A percentile compares a stretch with the other conserved stretches of the same genome.
Evolutionary conservation across 2,113 vertebrate genomes (phyloP).

Genomic region (Meleagris gallopavo): DNA sequence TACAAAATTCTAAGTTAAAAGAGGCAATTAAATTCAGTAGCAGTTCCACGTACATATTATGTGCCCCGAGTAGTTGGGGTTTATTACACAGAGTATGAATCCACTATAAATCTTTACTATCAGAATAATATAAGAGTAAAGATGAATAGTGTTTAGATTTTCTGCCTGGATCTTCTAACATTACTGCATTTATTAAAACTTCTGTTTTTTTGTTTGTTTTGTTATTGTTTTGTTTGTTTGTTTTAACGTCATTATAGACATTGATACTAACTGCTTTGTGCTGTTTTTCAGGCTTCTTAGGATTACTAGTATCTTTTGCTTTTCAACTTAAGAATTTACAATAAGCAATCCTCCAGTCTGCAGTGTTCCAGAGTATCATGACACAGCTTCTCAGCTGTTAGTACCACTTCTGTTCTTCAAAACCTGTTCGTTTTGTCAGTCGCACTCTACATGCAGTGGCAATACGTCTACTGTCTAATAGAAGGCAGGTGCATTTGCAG

Average conservation of each 20-base stretch:
- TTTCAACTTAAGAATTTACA: background rate
- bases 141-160: background rate
- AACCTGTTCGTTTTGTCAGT: background rate
- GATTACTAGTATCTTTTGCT: background rate
- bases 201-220: background rate
- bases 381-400: background rate
- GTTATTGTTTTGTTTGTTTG: background rate
- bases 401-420: background rate
- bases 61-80: background rate
- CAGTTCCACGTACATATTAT: background rate
- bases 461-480: background rate
- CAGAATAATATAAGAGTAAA: background rate
- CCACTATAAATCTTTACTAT: background rate
- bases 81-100: background rate
- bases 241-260: background rate
- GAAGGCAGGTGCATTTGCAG: background rate
- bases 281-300: background rate
- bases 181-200: background rate
- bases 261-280: background rate
- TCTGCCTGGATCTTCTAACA: background rate
- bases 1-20: constrained; percentile 12
- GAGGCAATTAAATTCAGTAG: background rate
- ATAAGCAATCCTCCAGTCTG: background rate
- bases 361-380: background rate
- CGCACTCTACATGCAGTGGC: background rate